Conservation (phyloP, 2,888 invertebrate genomes). For the Lasioglossum marginatum region DNA sequence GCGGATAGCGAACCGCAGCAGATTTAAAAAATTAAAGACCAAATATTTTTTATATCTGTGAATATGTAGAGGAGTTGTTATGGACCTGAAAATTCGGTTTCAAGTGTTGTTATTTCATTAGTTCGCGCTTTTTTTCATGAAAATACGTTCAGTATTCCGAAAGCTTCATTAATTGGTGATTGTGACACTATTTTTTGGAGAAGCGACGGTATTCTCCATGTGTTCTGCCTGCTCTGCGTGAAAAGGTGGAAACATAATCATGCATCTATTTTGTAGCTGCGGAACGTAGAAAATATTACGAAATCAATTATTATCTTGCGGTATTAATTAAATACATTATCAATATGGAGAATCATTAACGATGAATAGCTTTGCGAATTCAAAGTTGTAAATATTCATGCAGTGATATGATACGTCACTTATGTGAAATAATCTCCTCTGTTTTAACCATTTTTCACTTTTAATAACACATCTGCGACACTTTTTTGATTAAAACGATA, state of each 20-base stretch:
- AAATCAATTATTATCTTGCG: background rate
- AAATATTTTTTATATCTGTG: background rate
- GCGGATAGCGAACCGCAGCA: background rate
- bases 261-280: background rate
- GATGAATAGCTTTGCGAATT: background rate
- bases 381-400: background rate
- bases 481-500: background rate
- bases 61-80: background rate
- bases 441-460: background rate
- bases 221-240: background rate
- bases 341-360: background rate
- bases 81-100: background rate
- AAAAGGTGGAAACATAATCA: background rate
- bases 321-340: background rate
- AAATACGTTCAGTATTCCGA: background rate
- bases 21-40: background rate
- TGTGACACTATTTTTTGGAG: background rate
- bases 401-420: background rate
- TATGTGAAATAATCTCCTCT: background rate
- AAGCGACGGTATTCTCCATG: background rate
- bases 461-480: background rate
- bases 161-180: background rate
- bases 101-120: slow-evolving; percentile 4
- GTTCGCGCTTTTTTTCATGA: background rate
- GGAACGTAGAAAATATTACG: background rate